These are phyloP conservation scores for Toxonevra muliebris DNA, from an alignment of 2,888 invertebrate genomes.

Conservation along the genomic window DNA sequence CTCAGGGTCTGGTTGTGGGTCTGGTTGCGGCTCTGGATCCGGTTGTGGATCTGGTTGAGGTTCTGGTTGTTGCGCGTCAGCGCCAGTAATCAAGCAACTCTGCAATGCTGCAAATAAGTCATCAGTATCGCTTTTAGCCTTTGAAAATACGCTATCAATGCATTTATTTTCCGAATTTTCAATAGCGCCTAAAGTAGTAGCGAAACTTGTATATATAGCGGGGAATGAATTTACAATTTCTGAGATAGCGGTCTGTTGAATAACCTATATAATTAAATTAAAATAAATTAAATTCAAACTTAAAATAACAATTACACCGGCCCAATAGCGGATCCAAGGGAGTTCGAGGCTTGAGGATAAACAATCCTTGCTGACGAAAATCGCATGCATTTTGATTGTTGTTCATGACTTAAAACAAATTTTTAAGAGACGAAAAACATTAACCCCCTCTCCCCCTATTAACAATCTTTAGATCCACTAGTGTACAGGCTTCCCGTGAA, in stretches of 20 bases:
- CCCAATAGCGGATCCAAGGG: no score
- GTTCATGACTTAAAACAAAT: no score
- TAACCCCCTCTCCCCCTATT: no score
- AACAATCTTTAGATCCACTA: no score
- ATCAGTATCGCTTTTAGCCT: constrained; percentile 38
- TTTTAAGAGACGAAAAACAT: no score
- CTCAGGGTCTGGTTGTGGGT: constrained; percentile 19
- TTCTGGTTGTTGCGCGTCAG: constrained; percentile 27
- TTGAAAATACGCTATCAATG: constrained; percentile 32
- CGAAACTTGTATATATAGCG: constrained; percentile 6
- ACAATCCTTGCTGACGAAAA: no score
- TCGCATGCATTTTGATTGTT: no score
- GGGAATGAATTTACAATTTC: background rate
- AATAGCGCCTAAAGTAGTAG: constrained; percentile 26
- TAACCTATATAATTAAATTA: no score
- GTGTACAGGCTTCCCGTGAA: no score
- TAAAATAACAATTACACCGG: no score
- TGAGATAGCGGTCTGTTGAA: background rate
- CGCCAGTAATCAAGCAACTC: constrained; percentile 40
- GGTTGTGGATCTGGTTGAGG: constrained; percentile 20
- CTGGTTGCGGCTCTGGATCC: constrained; percentile 16
- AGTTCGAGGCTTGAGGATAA: no score
- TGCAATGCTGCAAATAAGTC: constrained; percentile 34
- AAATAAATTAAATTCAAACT: no score
- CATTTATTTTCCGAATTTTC: constrained; percentile 32